These are phyloP conservation scores for Ceratothoa steindachneri DNA, from an alignment of 2,888 invertebrate species.

Conservation along the genomic window DNA sequence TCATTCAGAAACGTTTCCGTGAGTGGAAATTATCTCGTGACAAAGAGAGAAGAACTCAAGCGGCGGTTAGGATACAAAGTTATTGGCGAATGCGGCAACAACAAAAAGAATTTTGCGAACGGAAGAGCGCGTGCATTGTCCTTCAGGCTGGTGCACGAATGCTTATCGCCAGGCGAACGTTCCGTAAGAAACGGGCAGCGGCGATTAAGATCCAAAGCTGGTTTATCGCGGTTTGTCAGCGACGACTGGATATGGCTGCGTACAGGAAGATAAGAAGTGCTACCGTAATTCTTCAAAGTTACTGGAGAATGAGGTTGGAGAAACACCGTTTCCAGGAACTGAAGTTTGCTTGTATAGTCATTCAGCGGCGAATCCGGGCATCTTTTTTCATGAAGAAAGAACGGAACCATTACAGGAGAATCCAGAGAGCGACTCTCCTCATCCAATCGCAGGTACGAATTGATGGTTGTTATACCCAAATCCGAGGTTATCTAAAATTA, in stretches of 20 bases:
- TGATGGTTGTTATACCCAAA: not conserved
- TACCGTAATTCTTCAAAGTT: conserved; percentile 26
- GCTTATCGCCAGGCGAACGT: not conserved
- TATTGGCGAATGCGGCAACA: conserved; percentile 36
- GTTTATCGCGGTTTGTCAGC: not conserved
- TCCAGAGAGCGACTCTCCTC: conserved; percentile 3
- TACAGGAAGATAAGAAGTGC: conserved; percentile 26
- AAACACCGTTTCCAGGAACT: not conserved
- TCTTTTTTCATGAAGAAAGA: not conserved
- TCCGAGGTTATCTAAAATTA: too few relatives aligned
- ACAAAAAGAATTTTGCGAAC: not conserved
- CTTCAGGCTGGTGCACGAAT: not conserved
- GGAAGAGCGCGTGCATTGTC: not conserved
- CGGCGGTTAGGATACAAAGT: conserved; percentile 24
- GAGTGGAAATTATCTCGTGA: conserved; percentile 38
- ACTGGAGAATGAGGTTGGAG: conserved; percentile 17
- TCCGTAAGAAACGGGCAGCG: not conserved
- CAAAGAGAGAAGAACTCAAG: too few relatives aligned
- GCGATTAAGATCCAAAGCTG: conserved; percentile 10
- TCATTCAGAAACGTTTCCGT: conserved; percentile 23
- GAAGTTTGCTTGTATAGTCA: not conserved
- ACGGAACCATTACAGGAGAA: not conserved
- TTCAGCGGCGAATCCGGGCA: conserved; percentile 6
- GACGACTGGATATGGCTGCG: not conserved
- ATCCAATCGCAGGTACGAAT: conserved; percentile 18